A percentile compares a stretch with the other conserved stretches of the same genome.
Evolutionary conservation across 2,113 vertebrate genomes (phyloP).

Genomic region (Motacilla tschutschensis): DNA sequence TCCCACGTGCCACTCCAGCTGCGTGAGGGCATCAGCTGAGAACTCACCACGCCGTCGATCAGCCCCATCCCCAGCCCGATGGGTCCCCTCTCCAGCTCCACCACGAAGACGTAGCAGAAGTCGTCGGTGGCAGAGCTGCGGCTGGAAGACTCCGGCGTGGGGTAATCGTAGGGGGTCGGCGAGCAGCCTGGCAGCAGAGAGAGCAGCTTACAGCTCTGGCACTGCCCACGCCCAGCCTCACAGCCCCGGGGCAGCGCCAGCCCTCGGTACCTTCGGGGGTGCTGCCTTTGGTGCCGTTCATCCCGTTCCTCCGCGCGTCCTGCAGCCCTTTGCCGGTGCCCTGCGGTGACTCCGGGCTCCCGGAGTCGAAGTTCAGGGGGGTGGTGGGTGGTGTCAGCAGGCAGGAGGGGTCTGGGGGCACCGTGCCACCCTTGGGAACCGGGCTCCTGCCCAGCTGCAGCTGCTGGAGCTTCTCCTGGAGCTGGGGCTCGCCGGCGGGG

Average conservation of each 20-base stretch:
- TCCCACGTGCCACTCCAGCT: background rate
- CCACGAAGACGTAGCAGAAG: constrained; percentile 88
- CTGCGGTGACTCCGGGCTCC: constrained; percentile 36
- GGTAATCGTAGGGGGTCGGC: constrained; percentile 65
- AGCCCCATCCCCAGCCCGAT: constrained; percentile 94
- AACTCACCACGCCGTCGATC: constrained; percentile 91
- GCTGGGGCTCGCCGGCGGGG: constrained; percentile 17
- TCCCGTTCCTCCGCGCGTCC: constrained; percentile 68
- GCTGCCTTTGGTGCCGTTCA: background rate
- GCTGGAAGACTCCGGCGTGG: constrained; percentile 79
- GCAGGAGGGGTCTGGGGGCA: constrained; percentile 76
- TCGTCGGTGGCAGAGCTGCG: constrained; percentile 81
- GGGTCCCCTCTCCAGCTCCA: constrained; percentile 93
- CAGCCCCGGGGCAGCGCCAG: background rate
- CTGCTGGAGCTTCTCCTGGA: constrained; percentile 66
- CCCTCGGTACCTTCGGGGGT: constrained; percentile 74
- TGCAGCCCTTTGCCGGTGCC: constrained; percentile 55
- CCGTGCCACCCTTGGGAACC: background rate
- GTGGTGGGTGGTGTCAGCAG: constrained; percentile 89
- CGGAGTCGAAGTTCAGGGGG: constrained; percentile 75
- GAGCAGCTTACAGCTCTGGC: background rate
- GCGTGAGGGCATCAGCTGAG: background rate
- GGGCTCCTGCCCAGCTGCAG: constrained; percentile 67
- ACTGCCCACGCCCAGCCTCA: background rate
- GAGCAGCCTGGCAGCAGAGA: constrained; percentile 38